Evolutionary conservation across 23 tunicate species (phyloP).

Genomic region (Trididemnum miniatum): DNA sequence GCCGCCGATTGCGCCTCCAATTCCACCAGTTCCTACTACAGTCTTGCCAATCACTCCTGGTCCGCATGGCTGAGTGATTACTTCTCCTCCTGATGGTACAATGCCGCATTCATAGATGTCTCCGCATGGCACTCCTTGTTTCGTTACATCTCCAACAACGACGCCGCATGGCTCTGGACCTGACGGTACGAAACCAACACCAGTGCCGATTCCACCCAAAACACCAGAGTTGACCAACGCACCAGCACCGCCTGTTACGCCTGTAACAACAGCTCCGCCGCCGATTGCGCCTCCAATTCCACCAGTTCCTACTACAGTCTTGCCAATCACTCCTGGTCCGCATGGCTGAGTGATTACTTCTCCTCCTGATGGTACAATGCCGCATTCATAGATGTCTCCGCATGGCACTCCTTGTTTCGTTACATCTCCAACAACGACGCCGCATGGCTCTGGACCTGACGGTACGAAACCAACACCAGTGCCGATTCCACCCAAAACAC

Average conservation of each 20-base stretch:
- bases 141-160: not conserved
- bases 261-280: constrained; percentile 20
- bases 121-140: not conserved
- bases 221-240: constrained; percentile 1
- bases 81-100: not conserved
- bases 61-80: constrained; percentile 7
- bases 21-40: not conserved
- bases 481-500: constrained; percentile 3
- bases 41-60: constrained; percentile 2
- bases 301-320: constrained; percentile 7
- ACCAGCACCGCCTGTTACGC: not conserved
- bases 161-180: constrained; percentile 3
- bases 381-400: constrained; percentile 6
- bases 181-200: not conserved
- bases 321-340: constrained; percentile 2
- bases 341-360: not conserved
- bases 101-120: not conserved
- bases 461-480: not conserved
- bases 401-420: not conserved
- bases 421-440: not conserved
- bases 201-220: constrained; percentile 2
- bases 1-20: not conserved
- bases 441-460: not conserved
- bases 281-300: constrained; percentile 5
- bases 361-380: not conserved